phyloP scores from a whole-genome alignment of 2,113 vertebrate genomes.

The Aptenodytes forsteri region DNA sequence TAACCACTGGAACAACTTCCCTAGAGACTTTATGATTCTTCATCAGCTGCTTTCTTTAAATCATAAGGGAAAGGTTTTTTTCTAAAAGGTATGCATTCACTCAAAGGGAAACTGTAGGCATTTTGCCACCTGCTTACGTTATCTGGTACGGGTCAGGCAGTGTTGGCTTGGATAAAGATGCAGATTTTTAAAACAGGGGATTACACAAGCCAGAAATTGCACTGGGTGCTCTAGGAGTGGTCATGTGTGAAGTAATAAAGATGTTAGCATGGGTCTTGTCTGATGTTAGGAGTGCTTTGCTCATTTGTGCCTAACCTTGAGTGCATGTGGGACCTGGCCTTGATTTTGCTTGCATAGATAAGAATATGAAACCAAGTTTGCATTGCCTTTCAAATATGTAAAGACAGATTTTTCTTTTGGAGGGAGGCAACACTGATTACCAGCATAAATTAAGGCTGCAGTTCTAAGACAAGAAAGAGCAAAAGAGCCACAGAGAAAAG shows the following conservation, averaged over 20 bases:
- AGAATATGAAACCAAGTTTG: background rate
- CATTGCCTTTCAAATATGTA: background rate
- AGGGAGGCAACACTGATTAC: background rate
- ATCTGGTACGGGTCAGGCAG: background rate
- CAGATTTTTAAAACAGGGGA: background rate
- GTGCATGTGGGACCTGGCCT: background rate
- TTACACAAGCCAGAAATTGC: background rate
- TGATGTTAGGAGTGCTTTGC: background rate
- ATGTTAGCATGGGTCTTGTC: background rate
- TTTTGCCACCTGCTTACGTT: background rate
- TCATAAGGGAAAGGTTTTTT: background rate
- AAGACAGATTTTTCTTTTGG: background rate
- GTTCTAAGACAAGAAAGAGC: background rate
- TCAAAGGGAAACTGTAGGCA: background rate
- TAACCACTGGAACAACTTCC: background rate
- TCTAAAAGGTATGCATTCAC: background rate
- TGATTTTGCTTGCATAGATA: background rate
- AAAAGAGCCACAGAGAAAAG: background rate
- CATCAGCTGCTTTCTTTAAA: background rate
- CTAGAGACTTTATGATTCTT: background rate
- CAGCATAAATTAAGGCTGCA: background rate
- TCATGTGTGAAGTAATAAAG: background rate
- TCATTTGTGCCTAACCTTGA: background rate
- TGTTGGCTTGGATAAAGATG: background rate
- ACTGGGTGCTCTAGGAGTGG: background rate